Evolutionary conservation across 2,888 invertebrate genomes (phyloP), one percentile per base, ranked within the genome.

Genomic region (Melanargia galathea): DNA sequence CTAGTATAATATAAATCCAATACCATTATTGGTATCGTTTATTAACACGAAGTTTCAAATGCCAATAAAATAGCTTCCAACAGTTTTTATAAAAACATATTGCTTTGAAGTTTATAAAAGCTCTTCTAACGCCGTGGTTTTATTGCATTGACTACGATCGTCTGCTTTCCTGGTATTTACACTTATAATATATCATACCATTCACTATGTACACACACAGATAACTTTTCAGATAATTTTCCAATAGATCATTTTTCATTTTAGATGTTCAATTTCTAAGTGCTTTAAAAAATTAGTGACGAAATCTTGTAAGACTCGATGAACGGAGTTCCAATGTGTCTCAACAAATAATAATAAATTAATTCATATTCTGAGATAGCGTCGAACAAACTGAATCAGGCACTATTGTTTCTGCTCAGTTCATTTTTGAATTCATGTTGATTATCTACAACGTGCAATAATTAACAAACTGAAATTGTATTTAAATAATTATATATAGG

Each of bases 31-130:
- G 35, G 35, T 35, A 52, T 51, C 16, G 30, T 18, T 52, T 35
- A 52, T 52, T 52, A 52, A 52, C 20, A 52, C 30, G 2, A 13
- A n/a, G 33, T 52, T 16, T 52, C 33, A 52, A 20, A 11, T 52
- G 18, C 20, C 52, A 52, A 52, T 51, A 51, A 52, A 52, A 49
- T 20, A 35, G 35, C 20, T 20, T 35, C 35, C 13, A 33, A 20
- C 11, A 20, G 6, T 11, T 20, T 35, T 35, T 20, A 20, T 49
- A 10, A 52, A 52, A 52, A 22, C 20, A 33, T 35, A n/a, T n/a
- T n/a, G 10, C 26, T 30, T 51, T 16, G 18, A 33, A 52, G 35
- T 52, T 35, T 13, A 11, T 33, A 11, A 35, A 13, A 52, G 13
- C 33, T 13, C 35, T 52, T 52, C 20, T 45, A 18, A 43, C 38